These are phyloP conservation scores for Emydura subglobosa DNA, from an alignment of 2,113 vertebrate species.

Conservation along the genomic window DNA sequence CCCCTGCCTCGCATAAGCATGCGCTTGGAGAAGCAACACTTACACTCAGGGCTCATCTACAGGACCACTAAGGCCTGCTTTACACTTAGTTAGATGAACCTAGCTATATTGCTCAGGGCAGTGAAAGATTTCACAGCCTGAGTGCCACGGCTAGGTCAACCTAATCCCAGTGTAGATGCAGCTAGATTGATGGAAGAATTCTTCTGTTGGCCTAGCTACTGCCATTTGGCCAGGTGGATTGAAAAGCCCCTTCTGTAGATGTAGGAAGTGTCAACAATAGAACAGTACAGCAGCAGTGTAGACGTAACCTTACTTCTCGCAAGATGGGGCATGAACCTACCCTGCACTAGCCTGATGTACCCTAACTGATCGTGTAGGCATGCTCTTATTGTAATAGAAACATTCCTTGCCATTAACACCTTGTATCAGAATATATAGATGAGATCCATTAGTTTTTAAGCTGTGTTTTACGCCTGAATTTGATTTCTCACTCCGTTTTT, in stretches of 20 bases:
- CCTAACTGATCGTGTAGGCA: not conserved
- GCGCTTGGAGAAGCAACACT: not conserved
- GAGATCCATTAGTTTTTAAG: not conserved
- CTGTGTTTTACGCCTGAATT: not conserved
- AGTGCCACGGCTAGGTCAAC: not conserved
- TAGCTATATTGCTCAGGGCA: not conserved
- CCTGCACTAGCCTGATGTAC: too few relatives aligned
- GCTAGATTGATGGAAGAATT: too few relatives aligned
- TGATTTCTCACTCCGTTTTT: not conserved
- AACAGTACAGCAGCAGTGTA: not conserved
- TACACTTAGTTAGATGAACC: not conserved
- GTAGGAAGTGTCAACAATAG: not conserved
- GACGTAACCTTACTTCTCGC: too few relatives aligned
- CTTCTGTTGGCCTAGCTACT: too few relatives aligned
- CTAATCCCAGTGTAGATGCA: too few relatives aligned
- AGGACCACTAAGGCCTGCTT: not conserved
- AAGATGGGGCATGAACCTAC: not conserved
- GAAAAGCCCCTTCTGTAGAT: too few relatives aligned
- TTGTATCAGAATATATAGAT: not conserved
- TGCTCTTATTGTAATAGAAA: not conserved
- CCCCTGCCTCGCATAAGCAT: too few relatives aligned
- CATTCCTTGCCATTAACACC: not conserved
- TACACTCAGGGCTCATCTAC: not conserved
- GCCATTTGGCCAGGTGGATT: too few relatives aligned
- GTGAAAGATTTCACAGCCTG: not conserved